Evolutionary conservation across 2,113 vertebrate species (phyloP).

Genomic region (Craseonycteris thonglongyai): DNA sequence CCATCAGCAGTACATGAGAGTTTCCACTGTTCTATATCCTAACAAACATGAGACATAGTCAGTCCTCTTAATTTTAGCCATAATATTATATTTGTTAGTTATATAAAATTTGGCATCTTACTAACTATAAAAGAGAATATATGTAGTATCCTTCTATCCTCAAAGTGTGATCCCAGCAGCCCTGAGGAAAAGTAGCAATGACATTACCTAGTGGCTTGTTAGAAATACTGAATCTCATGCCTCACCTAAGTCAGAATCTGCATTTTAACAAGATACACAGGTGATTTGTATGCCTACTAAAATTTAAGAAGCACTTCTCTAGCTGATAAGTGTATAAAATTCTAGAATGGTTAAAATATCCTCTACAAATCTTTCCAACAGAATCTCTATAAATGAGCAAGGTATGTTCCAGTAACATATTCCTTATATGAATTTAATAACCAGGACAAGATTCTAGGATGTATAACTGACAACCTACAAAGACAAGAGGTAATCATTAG

Average conservation of each 20-base stretch:
- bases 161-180: neutral
- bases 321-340: conserved; percentile 68
- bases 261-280: neutral
- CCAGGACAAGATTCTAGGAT: neutral
- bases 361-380: conserved; percentile 38
- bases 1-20: neutral
- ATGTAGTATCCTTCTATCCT: conserved; percentile 66
- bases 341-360: conserved; percentile 63
- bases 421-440: neutral
- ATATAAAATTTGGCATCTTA: conserved; percentile 71
- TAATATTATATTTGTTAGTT: conserved; percentile 70
- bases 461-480: neutral
- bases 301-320: conserved; percentile 66
- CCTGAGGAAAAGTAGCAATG: neutral
- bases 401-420: neutral
- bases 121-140: conserved; percentile 70
- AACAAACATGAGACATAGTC: neutral
- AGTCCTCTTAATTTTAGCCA: neutral
- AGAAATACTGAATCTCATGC: neutral
- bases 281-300: neutral
- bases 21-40: neutral
- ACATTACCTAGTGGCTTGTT: neutral
- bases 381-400: conserved; percentile 48
- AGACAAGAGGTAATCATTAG: neutral
- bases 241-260: neutral